Evolutionary conservation across 2,888 invertebrate genomes (phyloP).

Genomic region (Drosophila sordidapex): DNA sequence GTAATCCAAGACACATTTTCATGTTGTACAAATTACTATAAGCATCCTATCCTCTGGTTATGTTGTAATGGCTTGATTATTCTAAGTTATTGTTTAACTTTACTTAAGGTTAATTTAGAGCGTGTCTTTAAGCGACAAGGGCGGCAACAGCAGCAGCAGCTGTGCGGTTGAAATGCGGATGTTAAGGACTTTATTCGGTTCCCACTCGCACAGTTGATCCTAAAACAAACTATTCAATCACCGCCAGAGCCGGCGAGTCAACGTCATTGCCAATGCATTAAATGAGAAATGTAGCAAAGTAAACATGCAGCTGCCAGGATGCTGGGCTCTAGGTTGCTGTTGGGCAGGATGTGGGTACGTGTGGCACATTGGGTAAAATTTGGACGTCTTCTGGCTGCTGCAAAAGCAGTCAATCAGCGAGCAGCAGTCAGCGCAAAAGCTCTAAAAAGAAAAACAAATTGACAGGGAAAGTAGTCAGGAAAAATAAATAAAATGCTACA

Average conservation of each 20-base stretch:
- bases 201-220: slow-evolving; percentile 19
- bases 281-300: slow-evolving; percentile 73
- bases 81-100: not conserved
- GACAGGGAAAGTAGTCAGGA: slow-evolving; percentile 42
- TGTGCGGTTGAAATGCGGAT: slow-evolving; percentile 2
- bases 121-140: slow-evolving; percentile 12
- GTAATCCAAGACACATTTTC: not conserved
- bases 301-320: slow-evolving; percentile 61
- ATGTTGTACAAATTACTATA: not conserved
- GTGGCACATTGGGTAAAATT: slow-evolving; percentile 26
- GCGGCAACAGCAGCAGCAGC: slow-evolving; percentile 1
- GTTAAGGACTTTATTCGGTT: not conserved
- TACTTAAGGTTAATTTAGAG: slow-evolving; percentile 7
- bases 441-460: slow-evolving; percentile 9
- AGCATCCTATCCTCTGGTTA: not conserved
- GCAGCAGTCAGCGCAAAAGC: slow-evolving; percentile 51
- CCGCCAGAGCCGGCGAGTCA: slow-evolving; percentile 63
- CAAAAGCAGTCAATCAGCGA: slow-evolving; percentile 64
- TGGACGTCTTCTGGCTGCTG: slow-evolving; percentile 29
- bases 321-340: slow-evolving; percentile 2
- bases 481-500: slow-evolving; percentile 60
- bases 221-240: slow-evolving; percentile 73
- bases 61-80: not conserved
- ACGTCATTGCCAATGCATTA: slow-evolving; percentile 73
- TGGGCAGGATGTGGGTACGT: slow-evolving; percentile 26